A percentile compares a stretch with the other conserved stretches of the same genome.
These are phyloP conservation scores for Amiota mariae DNA, from an alignment of 2,888 invertebrate genomes.

Conservation along the genomic window DNA sequence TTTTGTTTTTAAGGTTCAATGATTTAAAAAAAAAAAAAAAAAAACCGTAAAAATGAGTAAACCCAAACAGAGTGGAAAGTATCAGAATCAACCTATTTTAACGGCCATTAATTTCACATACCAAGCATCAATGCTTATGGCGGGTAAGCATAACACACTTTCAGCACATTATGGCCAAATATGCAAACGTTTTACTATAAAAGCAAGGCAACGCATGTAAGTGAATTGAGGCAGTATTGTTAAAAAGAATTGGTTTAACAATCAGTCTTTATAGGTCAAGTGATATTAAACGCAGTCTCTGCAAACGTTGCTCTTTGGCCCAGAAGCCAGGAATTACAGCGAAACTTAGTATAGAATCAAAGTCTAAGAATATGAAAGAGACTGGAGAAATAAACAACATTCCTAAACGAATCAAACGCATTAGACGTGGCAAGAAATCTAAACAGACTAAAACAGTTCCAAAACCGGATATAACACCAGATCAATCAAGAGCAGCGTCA, in stretches of 20 bases:
- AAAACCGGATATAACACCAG: not conserved
- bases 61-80: slow-evolving; percentile 36
- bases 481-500: slow-evolving; percentile 30
- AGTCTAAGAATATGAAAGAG: not conserved
- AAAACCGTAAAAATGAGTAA: slow-evolving; percentile 31
- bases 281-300: slow-evolving; percentile 68
- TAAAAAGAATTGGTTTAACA: no score
- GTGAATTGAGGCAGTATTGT: slow-evolving; percentile 27
- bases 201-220: slow-evolving; percentile 70
- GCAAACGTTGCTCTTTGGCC: slow-evolving; percentile 69
- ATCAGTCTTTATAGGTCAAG: slow-evolving; percentile 61
- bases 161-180: slow-evolving; percentile 71
- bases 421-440: slow-evolving; percentile 28
- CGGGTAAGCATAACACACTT: slow-evolving; percentile 61
- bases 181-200: slow-evolving; percentile 69
- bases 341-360: slow-evolving; percentile 43
- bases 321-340: slow-evolving; percentile 66
- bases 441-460: not conserved
- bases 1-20: no score
- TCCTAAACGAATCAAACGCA: not conserved
- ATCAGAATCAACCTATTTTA: slow-evolving; percentile 43
- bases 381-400: not conserved
- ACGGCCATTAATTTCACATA: slow-evolving; percentile 70
- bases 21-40: slow-evolving; percentile 41
- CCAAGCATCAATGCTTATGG: slow-evolving; percentile 71